Percentiles rank a stretch among this genome's conserved stretches.
Evolutionary conservation across 2,113 vertebrate genomes (phyloP).

Genomic region (Elephantulus edwardii): DNA sequence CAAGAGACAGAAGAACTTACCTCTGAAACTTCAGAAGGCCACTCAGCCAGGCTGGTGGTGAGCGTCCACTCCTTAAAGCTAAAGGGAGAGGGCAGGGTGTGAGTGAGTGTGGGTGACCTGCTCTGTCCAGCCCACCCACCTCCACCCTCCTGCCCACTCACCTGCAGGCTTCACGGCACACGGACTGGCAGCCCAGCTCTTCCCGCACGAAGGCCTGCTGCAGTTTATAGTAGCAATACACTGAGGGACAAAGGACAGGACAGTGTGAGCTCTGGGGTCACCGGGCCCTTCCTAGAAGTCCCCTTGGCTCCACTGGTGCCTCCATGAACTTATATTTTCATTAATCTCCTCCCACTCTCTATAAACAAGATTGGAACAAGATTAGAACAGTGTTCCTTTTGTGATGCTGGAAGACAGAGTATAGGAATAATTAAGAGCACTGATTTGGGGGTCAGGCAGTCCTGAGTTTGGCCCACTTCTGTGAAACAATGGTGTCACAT

Average conservation of each 20-base stretch:
- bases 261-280: fast-evolving
- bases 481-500: not conserved
- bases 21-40: constrained; percentile 85
- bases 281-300: not conserved
- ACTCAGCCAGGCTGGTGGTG: constrained; percentile 87
- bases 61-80: constrained; percentile 89
- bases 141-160: constrained; percentile 53
- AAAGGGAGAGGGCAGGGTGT: constrained; percentile 48
- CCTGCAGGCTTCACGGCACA: constrained; percentile 87
- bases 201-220: constrained; percentile 85
- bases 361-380: not conserved
- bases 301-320: not conserved
- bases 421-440: not conserved
- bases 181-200: constrained; percentile 85
- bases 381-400: not conserved
- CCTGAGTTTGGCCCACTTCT: not conserved
- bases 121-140: fast-evolving
- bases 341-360: not conserved
- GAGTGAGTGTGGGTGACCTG: not conserved
- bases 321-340: not conserved
- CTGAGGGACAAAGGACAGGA: constrained; percentile 65
- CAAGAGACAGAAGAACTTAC: constrained; percentile 70
- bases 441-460: not conserved
- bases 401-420: not conserved
- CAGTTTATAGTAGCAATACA: constrained; percentile 88